Conservation (phyloP, 2,113 vertebrate genomes). For the Mustelus asterias region DNA sequence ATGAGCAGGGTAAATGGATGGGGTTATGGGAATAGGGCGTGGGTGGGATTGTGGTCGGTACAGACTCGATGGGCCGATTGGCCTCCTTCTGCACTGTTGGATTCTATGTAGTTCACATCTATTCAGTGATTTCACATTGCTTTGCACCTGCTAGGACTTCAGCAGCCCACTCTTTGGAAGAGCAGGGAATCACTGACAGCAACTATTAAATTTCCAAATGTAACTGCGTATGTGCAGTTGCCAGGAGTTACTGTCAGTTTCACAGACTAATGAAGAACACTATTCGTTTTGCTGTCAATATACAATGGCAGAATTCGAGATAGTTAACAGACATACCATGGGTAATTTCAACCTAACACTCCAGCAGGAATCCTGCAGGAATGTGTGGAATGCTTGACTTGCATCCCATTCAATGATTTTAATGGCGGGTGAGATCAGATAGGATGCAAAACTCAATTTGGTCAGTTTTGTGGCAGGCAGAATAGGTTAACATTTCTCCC, state of each 20-base stretch:
- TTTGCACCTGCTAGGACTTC: background rate
- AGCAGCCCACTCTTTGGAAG: background rate
- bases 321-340: background rate
- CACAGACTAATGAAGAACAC: background rate
- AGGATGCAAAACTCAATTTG: background rate
- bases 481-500: too few species aligned
- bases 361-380: background rate
- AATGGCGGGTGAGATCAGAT: background rate
- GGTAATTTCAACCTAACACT: background rate
- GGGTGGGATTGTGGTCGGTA: too few species aligned
- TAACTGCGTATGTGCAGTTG: background rate
- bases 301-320: background rate
- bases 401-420: background rate
- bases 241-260: background rate
- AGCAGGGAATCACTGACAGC: background rate
- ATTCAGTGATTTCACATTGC: background rate
- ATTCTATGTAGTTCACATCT: background rate
- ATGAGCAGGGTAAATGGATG: too few species aligned
- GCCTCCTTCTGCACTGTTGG: too few species aligned
- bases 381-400: background rate
- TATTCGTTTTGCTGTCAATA: background rate
- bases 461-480: background rate
- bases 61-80: too few species aligned
- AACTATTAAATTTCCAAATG: background rate
- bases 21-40: too few species aligned